A percentile compares a stretch with the other conserved stretches of the same genome.
phyloP scores from a whole-genome alignment of 2,888 invertebrate genomes.

The Petrolisthes manimaculis region DNA sequence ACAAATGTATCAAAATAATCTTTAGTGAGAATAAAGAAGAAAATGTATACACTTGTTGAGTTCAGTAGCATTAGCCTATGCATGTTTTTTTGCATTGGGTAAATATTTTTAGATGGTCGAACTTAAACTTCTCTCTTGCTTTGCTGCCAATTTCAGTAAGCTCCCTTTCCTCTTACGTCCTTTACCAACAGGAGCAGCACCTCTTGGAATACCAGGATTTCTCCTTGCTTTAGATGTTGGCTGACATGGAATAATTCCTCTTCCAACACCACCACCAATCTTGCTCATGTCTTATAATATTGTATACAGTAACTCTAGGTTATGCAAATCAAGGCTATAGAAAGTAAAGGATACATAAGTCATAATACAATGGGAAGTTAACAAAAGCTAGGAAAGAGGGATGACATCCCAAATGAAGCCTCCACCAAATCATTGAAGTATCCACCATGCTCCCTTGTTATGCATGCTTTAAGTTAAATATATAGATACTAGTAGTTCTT shows the following conservation, averaged over 20 bases:
- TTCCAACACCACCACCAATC: no score
- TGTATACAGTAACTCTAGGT: neutral
- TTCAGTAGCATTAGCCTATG: neutral
- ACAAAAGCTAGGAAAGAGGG: no score
- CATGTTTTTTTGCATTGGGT: neutral
- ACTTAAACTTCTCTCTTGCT: neutral
- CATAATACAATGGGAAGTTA: no score
- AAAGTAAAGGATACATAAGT: no score
- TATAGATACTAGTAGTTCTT: neutral
- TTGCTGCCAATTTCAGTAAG: neutral
- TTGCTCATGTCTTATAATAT: neutral
- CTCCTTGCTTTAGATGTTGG: neutral
- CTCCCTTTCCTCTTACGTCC: neutral
- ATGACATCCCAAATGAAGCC: neutral
- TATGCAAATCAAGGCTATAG: no score
- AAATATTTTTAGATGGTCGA: neutral
- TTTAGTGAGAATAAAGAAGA: no score
- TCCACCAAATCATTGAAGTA: neutral
- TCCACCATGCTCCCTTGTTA: no score
- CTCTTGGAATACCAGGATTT: neutral
- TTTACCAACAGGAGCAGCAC: neutral
- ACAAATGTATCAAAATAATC: no score
- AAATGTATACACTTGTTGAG: no score
- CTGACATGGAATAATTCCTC: no score
- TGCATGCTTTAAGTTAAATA: neutral